Percentiles rank a stretch among this genome's conserved stretches.
phyloP scores from a whole-genome alignment of 2,888 invertebrate genomes.

The Acrobasis suavella region DNA sequence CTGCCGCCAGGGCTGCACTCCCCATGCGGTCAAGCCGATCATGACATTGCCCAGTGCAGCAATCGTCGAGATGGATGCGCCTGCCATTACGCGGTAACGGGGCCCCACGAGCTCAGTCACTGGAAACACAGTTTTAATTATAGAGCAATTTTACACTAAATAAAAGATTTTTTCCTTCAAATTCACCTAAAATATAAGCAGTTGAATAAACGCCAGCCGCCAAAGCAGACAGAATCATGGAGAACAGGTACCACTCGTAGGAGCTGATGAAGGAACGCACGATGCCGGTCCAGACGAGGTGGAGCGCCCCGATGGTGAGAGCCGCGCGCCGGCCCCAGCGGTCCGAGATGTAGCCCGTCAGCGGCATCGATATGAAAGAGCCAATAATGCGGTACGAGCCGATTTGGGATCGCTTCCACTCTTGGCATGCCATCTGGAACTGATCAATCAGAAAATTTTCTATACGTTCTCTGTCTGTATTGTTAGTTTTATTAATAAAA shows the following conservation, averaged over 20 bases:
- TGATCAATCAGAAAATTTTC: conserved; percentile 43
- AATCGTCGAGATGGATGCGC: conserved; percentile 86
- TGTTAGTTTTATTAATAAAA: too few relatives aligned
- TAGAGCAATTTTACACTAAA: too few relatives aligned
- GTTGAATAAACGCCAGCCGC: conserved; percentile 88
- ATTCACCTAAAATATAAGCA: conserved; percentile 86
- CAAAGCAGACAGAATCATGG: conserved; percentile 87
- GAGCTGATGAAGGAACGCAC: conserved; percentile 86
- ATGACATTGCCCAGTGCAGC: conserved; percentile 89
- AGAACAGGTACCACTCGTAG: conserved; percentile 86
- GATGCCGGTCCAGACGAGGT: conserved; percentile 85
- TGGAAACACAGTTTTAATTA: conserved; percentile 51
- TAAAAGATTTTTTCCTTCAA: neutral
- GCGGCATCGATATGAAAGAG: conserved; percentile 86
- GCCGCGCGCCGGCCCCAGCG: conserved; percentile 86
- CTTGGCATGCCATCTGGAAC: conserved; percentile 85
- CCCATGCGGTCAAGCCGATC: conserved; percentile 87
- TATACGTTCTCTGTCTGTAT: neutral
- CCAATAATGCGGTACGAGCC: conserved; percentile 89
- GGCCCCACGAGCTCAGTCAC: conserved; percentile 91
- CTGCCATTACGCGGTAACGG: conserved; percentile 86
- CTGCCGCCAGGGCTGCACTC: conserved; percentile 86
- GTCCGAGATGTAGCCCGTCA: conserved; percentile 88
- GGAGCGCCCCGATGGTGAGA: conserved; percentile 82
- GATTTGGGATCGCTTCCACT: conserved; percentile 88